phyloP scores from a whole-genome alignment of 2,888 invertebrate species.

The Oligia strigilis region DNA sequence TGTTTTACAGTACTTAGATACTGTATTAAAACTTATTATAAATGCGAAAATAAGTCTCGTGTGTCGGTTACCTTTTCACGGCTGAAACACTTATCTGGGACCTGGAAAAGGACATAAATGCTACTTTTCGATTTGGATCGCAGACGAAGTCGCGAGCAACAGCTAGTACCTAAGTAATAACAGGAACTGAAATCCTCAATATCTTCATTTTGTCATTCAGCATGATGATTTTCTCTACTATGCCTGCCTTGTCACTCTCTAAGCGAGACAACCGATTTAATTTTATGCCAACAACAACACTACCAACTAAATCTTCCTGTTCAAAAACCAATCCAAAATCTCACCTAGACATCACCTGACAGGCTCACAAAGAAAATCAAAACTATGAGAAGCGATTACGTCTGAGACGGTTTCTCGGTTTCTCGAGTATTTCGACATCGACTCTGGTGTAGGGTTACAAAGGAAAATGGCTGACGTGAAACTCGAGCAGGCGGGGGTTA shows the following conservation, averaged over 20 bases:
- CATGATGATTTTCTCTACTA: not conserved
- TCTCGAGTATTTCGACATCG: slow-evolving; percentile 68
- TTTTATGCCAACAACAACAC: not conserved
- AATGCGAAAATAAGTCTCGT: not conserved
- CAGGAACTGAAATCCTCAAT: not conserved
- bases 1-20: not conserved
- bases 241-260: not conserved
- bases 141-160: not conserved
- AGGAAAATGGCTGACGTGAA: slow-evolving; percentile 71
- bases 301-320: not conserved
- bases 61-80: not conserved
- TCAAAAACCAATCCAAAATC: slow-evolving; percentile 8
- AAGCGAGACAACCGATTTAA: not conserved
- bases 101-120: not conserved
- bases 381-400: slow-evolving; percentile 58
- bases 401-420: slow-evolving; percentile 54
- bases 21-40: not conserved
- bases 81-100: not conserved
- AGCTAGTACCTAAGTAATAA: not conserved
- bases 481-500: slow-evolving; percentile 24
- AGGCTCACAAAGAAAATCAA: slow-evolving; percentile 58
- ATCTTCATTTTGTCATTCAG: not conserved
- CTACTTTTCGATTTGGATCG: not conserved
- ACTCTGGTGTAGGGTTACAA: slow-evolving; percentile 74
- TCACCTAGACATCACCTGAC: slow-evolving; percentile 7